These are phyloP conservation scores for Drosophila nikananu DNA, from an alignment of 1,140 invertebrate genomes.

Conservation along the genomic window DNA sequence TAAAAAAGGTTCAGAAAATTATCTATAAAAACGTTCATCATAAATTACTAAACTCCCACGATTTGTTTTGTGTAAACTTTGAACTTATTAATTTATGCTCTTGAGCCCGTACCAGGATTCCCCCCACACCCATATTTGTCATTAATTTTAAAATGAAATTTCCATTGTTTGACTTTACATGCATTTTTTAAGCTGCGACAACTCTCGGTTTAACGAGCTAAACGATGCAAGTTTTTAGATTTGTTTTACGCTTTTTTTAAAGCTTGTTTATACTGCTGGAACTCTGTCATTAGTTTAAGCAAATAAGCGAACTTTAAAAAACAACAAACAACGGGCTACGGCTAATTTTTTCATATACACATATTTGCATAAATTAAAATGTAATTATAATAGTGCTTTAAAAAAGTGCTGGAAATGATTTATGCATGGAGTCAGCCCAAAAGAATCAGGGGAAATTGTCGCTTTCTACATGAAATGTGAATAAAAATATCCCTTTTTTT, in stretches of 20 bases:
- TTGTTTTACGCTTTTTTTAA: constrained; percentile 21
- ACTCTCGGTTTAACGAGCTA: constrained; percentile 28
- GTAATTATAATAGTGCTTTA: constrained; percentile 76
- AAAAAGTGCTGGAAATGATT: constrained; percentile 68
- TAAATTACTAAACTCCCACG: constrained; percentile 7
- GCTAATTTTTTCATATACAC: constrained; percentile 69
- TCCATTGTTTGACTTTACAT: constrained; percentile 29
- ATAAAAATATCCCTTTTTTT: constrained; percentile 53
- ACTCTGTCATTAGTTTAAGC: constrained; percentile 71
- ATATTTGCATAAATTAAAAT: constrained; percentile 84
- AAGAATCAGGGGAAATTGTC: constrained; percentile 62
- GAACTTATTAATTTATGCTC: constrained; percentile 6
- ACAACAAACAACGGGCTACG: constrained; percentile 29
- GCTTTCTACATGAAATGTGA: constrained; percentile 33
- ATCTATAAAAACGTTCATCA: background rate
- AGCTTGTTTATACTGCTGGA: constrained; percentile 21
- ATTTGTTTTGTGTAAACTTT: background rate
- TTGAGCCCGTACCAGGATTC: constrained; percentile 9
- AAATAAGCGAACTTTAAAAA: constrained; percentile 44
- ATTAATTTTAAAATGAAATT: constrained; percentile 49
- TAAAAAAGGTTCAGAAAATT: too few relatives aligned
- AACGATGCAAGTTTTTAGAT: constrained; percentile 31
- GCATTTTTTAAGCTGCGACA: constrained; percentile 20
- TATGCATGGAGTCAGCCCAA: constrained; percentile 73
- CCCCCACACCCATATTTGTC: constrained; percentile 22